Evolutionary conservation across 2,113 vertebrate species (phyloP).

Genomic region (Todiramphus saurophagus): DNA sequence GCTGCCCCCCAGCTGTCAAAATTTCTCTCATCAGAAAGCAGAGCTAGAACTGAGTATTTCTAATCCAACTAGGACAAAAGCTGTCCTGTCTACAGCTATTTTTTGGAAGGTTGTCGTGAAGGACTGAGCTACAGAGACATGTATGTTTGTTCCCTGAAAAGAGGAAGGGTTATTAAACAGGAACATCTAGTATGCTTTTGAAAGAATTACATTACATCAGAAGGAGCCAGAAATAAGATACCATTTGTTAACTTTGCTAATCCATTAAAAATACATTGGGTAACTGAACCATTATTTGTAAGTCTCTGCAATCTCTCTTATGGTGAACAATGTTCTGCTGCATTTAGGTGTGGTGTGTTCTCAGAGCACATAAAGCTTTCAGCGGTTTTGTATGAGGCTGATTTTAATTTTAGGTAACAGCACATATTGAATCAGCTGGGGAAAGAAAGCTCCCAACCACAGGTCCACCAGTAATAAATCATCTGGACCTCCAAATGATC

Average conservation of each 20-base stretch:
- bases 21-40: constrained; percentile 13
- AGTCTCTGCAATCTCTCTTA: constrained; percentile 54
- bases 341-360: constrained; percentile 69
- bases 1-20: background rate
- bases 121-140: background rate
- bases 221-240: constrained; percentile 75
- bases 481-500: background rate
- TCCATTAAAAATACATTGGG: constrained; percentile 70
- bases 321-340: constrained; percentile 66
- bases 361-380: constrained; percentile 72
- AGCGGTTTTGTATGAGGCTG: constrained; percentile 47
- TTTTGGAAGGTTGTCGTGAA: background rate
- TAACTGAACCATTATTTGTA: constrained; percentile 68
- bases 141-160: constrained; percentile 52
- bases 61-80: constrained; percentile 12
- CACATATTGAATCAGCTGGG: constrained; percentile 3
- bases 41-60: background rate
- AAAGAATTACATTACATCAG: constrained; percentile 67
- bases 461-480: constrained; percentile 13
- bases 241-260: constrained; percentile 75
- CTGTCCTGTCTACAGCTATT: constrained; percentile 46
- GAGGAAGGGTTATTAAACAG: constrained; percentile 62
- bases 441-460: constrained; percentile 10
- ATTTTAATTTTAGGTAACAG: constrained; percentile 65
- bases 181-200: constrained; percentile 67